Evolutionary conservation across 23 tunicate species (phyloP).

Genomic region (Oikopleura dioica): DNA sequence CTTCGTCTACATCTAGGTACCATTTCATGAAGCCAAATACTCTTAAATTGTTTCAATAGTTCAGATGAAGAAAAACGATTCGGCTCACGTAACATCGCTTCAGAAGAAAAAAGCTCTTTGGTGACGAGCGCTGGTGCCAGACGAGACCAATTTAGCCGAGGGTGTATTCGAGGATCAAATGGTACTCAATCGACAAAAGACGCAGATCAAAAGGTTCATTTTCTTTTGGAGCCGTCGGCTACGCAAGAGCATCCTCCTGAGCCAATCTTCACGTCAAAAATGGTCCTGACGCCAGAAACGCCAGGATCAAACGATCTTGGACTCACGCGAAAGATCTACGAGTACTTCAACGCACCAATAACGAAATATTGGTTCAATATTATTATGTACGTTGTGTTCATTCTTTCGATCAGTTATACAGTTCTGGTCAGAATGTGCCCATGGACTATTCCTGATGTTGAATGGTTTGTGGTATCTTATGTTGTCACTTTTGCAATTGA

Average conservation of each 20-base stretch:
- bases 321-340: conserved; percentile 48
- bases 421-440: conserved; percentile 25
- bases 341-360: conserved; percentile 92
- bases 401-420: conserved; percentile 33
- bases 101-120: conserved; percentile 45
- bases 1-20: too few relatives aligned
- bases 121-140: conserved; percentile 16
- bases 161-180: too few relatives aligned
- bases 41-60: conserved; percentile 4
- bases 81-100: too few relatives aligned
- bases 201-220: too few relatives aligned
- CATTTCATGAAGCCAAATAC: conserved; percentile 24
- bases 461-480: background rate
- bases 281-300: too few relatives aligned
- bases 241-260: conserved; percentile 27
- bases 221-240: conserved; percentile 15
- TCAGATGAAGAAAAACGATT: background rate
- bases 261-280: conserved; percentile 19
- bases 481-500: conserved; percentile 1
- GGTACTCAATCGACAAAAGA: too few relatives aligned
- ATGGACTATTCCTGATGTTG: background rate
- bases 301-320: conserved; percentile 17
- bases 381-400: conserved; percentile 24
- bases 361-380: conserved; percentile 79
- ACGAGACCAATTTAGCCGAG: conserved; percentile 16